Base-by-base conservation (phyloP, 1,140 invertebrate genomes). In the Colletes latitarsis region DNA sequence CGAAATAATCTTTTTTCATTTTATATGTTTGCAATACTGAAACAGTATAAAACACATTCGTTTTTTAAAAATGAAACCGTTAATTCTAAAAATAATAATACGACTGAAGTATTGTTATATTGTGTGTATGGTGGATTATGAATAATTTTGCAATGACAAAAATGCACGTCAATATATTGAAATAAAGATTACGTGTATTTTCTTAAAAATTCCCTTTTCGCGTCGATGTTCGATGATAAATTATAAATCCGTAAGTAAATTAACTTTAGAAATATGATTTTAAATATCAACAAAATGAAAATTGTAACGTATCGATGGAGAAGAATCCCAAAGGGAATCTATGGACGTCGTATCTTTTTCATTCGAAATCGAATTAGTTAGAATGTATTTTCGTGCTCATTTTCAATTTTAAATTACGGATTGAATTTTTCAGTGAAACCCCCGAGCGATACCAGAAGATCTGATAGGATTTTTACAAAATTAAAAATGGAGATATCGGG, bases 401-500 rank as follows among this genome's bases (percentile, higher is more conserved):
- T 63, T 62, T n/a, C 17, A 19, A 66, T 75, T 66, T 66, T 55
- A 52, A 43, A 55, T 8, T 4, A 39, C 4, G 14, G 66, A 75
- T 66, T 15, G 10, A 41, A 66, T 67, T 66, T 66, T 67, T 64
- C 46, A n/a, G 14, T 52, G 30, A 66, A 53, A 74, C 19, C n/a
- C 17, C n/a, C 6, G 21, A 39, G 46, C 21, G 46, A 62, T 63
- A 49, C 49, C 57, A 17, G 41, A 63, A 30, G 71, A 73, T 73
- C 71, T 12, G 57, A 73, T 62, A 73, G 43, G 55, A 64, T 74
- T 74, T 69, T 69, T 57, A 69, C 19, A 12, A 58, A 58, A 77
- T 69, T 68, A 68, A 58, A 58, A 52, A 53, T 15, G 12, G 15
- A n/a, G 60, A 12, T 67, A 43, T 21, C 30, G 52, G 12, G 49